Evolutionary conservation across 2,797 vertebrate genomes (phyloP).

Genomic region (Cryptoprocta ferox): DNA sequence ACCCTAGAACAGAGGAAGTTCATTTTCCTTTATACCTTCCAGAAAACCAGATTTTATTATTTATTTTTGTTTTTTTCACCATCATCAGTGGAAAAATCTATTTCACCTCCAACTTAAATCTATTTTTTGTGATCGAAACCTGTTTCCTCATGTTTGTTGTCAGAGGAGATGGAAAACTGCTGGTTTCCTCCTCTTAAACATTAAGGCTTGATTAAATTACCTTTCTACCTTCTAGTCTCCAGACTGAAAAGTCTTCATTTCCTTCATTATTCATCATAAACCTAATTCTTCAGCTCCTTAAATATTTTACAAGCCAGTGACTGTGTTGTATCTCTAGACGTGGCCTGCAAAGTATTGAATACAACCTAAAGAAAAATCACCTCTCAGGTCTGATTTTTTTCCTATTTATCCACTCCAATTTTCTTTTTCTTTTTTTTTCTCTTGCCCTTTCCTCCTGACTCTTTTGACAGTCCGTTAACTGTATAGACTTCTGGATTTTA

Average conservation of each 20-base stretch:
- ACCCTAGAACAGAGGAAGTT: background rate
- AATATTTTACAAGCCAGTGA: slow-evolving; percentile 58
- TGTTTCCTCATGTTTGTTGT: background rate
- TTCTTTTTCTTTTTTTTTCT: background rate
- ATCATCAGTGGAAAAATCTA: background rate
- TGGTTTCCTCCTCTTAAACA: background rate
- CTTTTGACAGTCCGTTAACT: background rate
- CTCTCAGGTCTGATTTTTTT: slow-evolving; percentile 26
- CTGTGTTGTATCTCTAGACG: slow-evolving; percentile 30
- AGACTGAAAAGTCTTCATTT: slow-evolving; percentile 46
- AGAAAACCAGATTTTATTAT: background rate
- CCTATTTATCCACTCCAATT: background rate
- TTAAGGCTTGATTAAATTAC: slow-evolving; percentile 36
- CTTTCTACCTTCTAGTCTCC: slow-evolving; percentile 4
- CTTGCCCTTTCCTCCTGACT: slow-evolving; percentile 11
- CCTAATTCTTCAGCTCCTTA: slow-evolving; percentile 58
- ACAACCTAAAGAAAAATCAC: slow-evolving; percentile 31
- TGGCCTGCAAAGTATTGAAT: background rate
- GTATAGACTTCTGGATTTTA: background rate
- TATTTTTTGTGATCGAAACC: background rate
- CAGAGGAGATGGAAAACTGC: background rate
- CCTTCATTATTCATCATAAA: slow-evolving; percentile 42
- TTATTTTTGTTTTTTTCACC: slow-evolving; percentile 1
- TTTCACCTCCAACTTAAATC: background rate
- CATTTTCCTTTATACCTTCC: slow-evolving; percentile 1